A percentile compares a stretch with the other conserved stretches of the same genome.
These are phyloP conservation scores for Lobophora halterata DNA, from an alignment of 2,888 invertebrate species.

Conservation along the genomic window DNA sequence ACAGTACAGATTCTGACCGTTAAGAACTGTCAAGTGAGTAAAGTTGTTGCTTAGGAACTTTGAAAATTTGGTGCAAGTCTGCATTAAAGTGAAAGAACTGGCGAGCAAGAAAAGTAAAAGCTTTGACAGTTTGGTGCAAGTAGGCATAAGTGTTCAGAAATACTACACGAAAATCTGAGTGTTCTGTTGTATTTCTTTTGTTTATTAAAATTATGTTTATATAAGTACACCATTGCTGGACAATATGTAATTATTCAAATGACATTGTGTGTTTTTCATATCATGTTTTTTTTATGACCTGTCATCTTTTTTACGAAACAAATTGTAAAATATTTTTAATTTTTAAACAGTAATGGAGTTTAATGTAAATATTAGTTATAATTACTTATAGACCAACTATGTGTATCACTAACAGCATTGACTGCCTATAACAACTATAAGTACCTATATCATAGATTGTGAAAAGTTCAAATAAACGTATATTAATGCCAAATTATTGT, in stretches of 20 bases:
- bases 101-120: no score
- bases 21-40: no score
- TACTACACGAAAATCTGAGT: no score
- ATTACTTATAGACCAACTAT: background rate
- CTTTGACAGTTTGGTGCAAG: no score
- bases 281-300: no score
- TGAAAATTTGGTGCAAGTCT: no score
- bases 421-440: slow-evolving; percentile 3
- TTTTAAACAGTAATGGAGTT: slow-evolving; percentile 3
- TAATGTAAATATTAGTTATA: slow-evolving; percentile 3
- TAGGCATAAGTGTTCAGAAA: no score
- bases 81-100: no score
- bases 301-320: background rate
- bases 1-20: no score
- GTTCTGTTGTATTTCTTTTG: no score
- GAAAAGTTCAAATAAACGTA: slow-evolving; percentile 15
- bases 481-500: slow-evolving; percentile 19
- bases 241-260: background rate
- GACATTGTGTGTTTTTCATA: background rate
- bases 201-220: background rate
- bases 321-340: no score
- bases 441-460: slow-evolving; percentile 14
- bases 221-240: slow-evolving; percentile 3
- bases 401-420: background rate
- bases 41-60: no score